Evolutionary conservation across 2,113 vertebrate species (phyloP), one percentile per base, ranked within the genome.

Genomic region (Carassius carassius): DNA sequence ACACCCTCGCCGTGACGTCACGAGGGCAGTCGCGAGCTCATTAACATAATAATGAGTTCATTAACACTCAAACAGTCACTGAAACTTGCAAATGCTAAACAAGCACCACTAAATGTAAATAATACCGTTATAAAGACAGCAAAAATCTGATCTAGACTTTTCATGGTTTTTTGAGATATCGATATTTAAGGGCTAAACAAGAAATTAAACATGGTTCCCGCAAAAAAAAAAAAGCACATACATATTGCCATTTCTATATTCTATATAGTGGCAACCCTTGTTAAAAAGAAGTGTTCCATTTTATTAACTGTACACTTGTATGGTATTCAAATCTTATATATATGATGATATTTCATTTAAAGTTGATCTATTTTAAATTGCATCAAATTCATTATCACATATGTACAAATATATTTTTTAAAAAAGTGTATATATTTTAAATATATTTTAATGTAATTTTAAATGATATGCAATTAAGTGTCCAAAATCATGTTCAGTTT

Each of bases 1-100:
- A 58, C 81, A 58, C 81, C 67, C 65, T 58, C 19, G 11, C 3
- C 47, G 6, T 82, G 81, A 82, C 81, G 81, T 82, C 49, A 70
- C 4, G 67, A 35, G 41, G 41, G 44, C 35, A 44, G 58, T 44
- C 77, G 6, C 5, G 21, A 6, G 62, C 3, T 21, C 49, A 41
- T 82, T 70, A 41, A 49, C 81, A 82, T 82, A 3, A 82, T 41
- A 82, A 72, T 37, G 12, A 11, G 8, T 17, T 14, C 13, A 54
- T 82, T 72, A 17, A 37, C 49, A 41, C 29, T 23, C 19, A 11
- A 56, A 29, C 25, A 23, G 25, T 70, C 17, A 4, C 19, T 49
- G 25, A 82, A 82, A 73, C 49, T 72, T 25, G 23, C 65, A 5
- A 51, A 44, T 1, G 14, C 9, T 23, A 51, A 81, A 67, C 47